These are phyloP conservation scores for Dasypogon diadema DNA, from an alignment of 2,888 invertebrate genomes.

Conservation along the genomic window DNA sequence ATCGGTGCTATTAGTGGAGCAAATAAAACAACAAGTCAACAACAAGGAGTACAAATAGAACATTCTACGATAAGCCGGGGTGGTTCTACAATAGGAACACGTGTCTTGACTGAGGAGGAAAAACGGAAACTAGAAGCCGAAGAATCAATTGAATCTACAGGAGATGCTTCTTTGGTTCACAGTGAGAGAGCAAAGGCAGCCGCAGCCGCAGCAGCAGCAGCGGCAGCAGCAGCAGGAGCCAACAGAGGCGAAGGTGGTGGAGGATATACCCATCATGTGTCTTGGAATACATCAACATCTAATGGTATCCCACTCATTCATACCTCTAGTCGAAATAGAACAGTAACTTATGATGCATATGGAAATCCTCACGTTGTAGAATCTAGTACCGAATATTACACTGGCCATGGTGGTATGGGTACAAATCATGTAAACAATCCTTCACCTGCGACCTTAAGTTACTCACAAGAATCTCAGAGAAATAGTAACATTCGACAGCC, in stretches of 20 bases:
- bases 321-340: slow-evolving; percentile 61
- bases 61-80: slow-evolving; percentile 39
- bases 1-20: slow-evolving; percentile 62
- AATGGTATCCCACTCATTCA: slow-evolving; percentile 1
- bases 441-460: slow-evolving; percentile 15
- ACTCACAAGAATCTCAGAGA: slow-evolving; percentile 5
- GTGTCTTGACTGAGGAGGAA: slow-evolving; percentile 65
- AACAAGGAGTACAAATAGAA: slow-evolving; percentile 53
- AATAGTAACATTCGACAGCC: neutral
- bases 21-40: neutral
- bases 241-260: neutral
- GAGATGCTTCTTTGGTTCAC: slow-evolving; percentile 69
- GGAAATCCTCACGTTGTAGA: slow-evolving; percentile 70
- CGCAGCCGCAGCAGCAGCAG: slow-evolving; percentile 55
- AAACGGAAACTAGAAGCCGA: slow-evolving; percentile 65
- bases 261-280: slow-evolving; percentile 6
- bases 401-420: slow-evolving; percentile 32
- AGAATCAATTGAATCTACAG: slow-evolving; percentile 66
- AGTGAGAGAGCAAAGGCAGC: slow-evolving; percentile 66
- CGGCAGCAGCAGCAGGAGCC: slow-evolving; percentile 48
- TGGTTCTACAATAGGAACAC: slow-evolving; percentile 58
- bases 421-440: slow-evolving; percentile 22
- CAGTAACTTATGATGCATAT: slow-evolving; percentile 69
- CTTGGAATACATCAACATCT: slow-evolving; percentile 58
- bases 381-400: slow-evolving; percentile 69